Evolutionary conservation across 2,797 vertebrate species (phyloP).

Genomic region (Coreius guichenoti): DNA sequence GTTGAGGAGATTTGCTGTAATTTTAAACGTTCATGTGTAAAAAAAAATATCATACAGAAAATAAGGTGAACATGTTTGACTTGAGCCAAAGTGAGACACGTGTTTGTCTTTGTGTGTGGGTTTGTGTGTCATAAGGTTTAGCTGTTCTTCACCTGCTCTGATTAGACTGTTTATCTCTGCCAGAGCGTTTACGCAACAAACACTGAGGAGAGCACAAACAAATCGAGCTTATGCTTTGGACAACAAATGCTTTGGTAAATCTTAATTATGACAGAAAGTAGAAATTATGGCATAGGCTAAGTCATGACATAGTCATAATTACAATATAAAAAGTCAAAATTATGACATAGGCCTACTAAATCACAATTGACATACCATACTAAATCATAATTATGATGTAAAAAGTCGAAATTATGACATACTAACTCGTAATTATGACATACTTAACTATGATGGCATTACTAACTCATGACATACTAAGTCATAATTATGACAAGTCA

Average conservation of each 20-base stretch:
- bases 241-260: too few species aligned
- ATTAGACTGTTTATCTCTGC: neutral
- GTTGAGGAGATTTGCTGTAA: neutral
- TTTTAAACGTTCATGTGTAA: neutral
- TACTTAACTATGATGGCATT: too few species aligned
- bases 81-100: neutral
- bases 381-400: too few species aligned
- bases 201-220: neutral
- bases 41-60: neutral
- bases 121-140: neutral
- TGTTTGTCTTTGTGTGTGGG: neutral
- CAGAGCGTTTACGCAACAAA: neutral
- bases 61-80: neutral
- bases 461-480: neutral
- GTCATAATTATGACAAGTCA: too few species aligned
- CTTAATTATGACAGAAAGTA: neutral
- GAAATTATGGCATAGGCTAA: neutral
- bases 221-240: too few species aligned
- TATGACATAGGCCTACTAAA: neutral
- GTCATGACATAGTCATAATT: too few species aligned
- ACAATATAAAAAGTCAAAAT: neutral
- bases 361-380: too few species aligned
- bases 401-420: too few species aligned
- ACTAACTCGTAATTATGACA: neutral
- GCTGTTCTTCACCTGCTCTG: neutral